Evolutionary conservation across 1,140 invertebrate genomes (phyloP), one percentile per base, ranked within the genome.

Genomic region (Pogonognathellus flavescens): DNA sequence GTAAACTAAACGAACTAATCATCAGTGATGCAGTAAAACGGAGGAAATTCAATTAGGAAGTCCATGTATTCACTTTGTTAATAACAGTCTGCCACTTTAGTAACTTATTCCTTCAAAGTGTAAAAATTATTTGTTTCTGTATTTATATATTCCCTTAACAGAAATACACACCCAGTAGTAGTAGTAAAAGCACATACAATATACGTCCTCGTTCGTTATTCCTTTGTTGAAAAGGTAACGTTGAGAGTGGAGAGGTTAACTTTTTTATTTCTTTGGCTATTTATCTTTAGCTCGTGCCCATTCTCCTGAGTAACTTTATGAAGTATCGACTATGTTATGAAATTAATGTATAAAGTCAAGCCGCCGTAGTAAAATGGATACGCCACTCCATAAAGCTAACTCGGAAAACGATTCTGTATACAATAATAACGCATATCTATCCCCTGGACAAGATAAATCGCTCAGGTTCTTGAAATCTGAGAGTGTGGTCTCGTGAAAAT

Each of bases 1-100:
- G 25, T 50, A 41, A 49, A n/a, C 70, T 16, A 50, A 41, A 50
- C 31, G 2, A n/a, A 76, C n/a, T 76, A n/a, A 66, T 18, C 62
- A 66, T 10, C 25, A 66, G 9, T 66, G n/a, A 14, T 8, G 70
- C 16, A 49, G 16, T 76, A 76, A 76, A 76, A 76, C 41, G 41
- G 70, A 76, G 70, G 70, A 76, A 76, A 76, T 76, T 76, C 70
- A 76, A 76, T 76, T 76, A 76, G 70, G 70, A 50, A 50, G 31
- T 18, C 31, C 14, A 76, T 76, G 70, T 76, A 49, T 76, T 76
- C 49, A 41, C 25, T 76, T 41, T 41, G 31, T 41, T 41, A 41
- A 41, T 41, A 41, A 41, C 31, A 41, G 6, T 6, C 31, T 3
- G 31, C 31, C 31, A 41, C 31, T 41, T 41, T 41, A 41, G 31